phyloP scores from a whole-genome alignment of 2,113 vertebrate genomes.

The Cepphus grylle region DNA sequence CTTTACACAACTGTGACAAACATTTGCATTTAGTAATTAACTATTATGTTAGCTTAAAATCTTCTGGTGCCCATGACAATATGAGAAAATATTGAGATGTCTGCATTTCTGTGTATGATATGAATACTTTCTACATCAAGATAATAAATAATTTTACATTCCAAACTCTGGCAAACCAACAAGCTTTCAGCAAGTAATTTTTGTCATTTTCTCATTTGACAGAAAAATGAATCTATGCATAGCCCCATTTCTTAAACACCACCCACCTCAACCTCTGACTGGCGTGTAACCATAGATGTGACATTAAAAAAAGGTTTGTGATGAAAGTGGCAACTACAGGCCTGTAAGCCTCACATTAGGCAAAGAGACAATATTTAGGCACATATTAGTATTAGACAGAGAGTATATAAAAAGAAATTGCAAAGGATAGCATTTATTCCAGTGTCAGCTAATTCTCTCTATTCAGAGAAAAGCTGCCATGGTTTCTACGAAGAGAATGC shows the following conservation, averaged over 20 bases:
- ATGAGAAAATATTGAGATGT: not conserved
- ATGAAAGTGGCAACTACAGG: not conserved
- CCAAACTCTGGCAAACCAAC: not conserved
- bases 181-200: not conserved
- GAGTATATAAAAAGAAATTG: not conserved
- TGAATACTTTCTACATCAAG: not conserved
- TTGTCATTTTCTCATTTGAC: not conserved
- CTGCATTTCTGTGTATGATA: not conserved
- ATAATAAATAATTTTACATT: not conserved
- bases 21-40: not conserved
- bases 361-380: not conserved
- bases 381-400: not conserved
- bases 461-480: not conserved
- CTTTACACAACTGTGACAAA: not conserved
- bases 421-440: not conserved
- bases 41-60: not conserved
- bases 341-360: not conserved
- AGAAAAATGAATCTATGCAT: not conserved
- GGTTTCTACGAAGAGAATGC: not conserved
- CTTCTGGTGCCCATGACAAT: not conserved
- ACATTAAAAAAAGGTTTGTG: not conserved
- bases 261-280: not conserved
- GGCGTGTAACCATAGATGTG: not conserved
- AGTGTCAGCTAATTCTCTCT: not conserved
- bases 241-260: not conserved